These are phyloP conservation scores for Ophthalmolycus amberensis DNA, from an alignment of 2,113 vertebrate genomes.

Conservation along the genomic window DNA sequence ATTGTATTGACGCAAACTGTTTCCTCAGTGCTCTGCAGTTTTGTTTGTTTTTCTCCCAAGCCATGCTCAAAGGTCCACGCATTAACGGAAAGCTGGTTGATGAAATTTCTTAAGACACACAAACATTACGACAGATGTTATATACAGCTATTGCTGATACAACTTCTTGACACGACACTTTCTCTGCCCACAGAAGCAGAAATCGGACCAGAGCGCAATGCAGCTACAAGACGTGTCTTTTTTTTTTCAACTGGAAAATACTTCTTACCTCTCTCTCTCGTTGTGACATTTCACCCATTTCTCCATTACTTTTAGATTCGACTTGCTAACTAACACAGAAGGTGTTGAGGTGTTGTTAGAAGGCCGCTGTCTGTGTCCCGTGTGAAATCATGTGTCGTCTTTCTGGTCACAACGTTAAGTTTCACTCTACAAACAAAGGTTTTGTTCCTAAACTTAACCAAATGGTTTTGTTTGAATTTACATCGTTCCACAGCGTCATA, in stretches of 20 bases:
- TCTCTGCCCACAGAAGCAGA: neutral
- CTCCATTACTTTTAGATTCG: neutral
- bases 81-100: slow-evolving; percentile 8
- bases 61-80: neutral
- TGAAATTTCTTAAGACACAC: slow-evolving; percentile 6
- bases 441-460: too few species aligned
- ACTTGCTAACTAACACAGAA: neutral
- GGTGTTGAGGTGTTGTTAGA: neutral
- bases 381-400: neutral
- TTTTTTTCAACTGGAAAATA: neutral
- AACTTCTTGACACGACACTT: neutral
- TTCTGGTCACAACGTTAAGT: neutral
- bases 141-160: neutral
- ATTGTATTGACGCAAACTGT: slow-evolving; percentile 45
- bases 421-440: neutral
- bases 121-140: slow-evolving; percentile 20
- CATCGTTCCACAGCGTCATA: neutral
- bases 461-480: neutral
- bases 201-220: neutral
- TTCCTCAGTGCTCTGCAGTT: slow-evolving; percentile 30
- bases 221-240: neutral
- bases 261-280: neutral
- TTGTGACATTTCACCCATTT: neutral
- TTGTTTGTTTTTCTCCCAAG: slow-evolving; percentile 5
- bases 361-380: neutral